Conservation (phyloP, 2,113 vertebrate genomes). For the Brachyhypopomus gauderio region DNA sequence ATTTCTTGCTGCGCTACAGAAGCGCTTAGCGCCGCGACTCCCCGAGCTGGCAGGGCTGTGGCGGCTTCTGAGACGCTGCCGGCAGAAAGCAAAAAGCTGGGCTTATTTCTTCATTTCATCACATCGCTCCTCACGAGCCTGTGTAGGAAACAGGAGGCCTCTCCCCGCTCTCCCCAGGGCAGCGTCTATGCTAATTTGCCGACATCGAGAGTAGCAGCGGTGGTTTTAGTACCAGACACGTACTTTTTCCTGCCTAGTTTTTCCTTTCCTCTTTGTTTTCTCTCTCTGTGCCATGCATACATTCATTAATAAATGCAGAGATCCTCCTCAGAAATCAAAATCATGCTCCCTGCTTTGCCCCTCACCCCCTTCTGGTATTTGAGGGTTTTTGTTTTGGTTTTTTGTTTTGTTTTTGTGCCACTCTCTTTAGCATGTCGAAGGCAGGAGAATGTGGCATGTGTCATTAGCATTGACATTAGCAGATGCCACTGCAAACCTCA, state of each 20-base stretch:
- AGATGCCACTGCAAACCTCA: conserved; percentile 67
- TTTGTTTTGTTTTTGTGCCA: conserved; percentile 28
- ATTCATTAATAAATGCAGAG: conserved; percentile 54
- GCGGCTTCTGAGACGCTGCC: conserved; percentile 8
- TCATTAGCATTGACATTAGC: conserved; percentile 76
- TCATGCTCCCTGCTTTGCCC: neutral
- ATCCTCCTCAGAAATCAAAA: conserved; percentile 45
- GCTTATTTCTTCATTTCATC: conserved; percentile 44
- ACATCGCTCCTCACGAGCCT: conserved; percentile 20
- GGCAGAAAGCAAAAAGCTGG: conserved; percentile 28
- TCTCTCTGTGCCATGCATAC: conserved; percentile 43
- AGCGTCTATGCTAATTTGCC: conserved; percentile 23
- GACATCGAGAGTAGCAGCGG: conserved; percentile 36
- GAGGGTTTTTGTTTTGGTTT: neutral
- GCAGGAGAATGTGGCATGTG: conserved; percentile 52
- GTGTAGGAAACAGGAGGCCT: conserved; percentile 43
- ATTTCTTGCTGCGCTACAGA: conserved; percentile 22
- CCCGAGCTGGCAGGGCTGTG: conserved; percentile 28
- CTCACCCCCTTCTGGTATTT: neutral
- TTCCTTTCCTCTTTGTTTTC: conserved; percentile 57
- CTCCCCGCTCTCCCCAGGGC: conserved; percentile 40
- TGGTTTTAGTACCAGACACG: conserved; percentile 44
- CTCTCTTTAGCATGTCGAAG: conserved; percentile 61
- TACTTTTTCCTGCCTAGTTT: conserved; percentile 38
- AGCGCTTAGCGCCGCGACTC: conserved; percentile 31